These are phyloP conservation scores for Cinclus mexicanus DNA, from an alignment of 2,113 vertebrate species.

Conservation along the genomic window DNA sequence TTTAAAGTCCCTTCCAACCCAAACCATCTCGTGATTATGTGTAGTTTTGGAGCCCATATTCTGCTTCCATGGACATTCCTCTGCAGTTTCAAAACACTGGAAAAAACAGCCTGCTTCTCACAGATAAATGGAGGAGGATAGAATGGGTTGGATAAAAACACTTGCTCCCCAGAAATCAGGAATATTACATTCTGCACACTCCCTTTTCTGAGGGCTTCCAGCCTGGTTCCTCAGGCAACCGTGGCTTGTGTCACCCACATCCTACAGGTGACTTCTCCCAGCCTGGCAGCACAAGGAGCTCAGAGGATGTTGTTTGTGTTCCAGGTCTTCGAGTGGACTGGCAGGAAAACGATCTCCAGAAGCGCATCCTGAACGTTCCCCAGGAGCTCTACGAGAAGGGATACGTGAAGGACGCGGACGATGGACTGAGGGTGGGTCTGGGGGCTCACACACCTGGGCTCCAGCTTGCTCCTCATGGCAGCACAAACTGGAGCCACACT, in stretches of 20 bases:
- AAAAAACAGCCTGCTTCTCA: slow-evolving; percentile 33
- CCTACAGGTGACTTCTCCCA: accelerated
- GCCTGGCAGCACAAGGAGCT: neutral
- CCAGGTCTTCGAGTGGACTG: slow-evolving; percentile 91
- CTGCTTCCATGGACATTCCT: slow-evolving; percentile 24
- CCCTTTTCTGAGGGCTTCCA: neutral
- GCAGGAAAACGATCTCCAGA: slow-evolving; percentile 89
- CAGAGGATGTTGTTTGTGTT: neutral
- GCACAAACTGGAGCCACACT: neutral
- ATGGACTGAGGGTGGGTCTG: slow-evolving; percentile 84
- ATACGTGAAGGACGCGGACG: slow-evolving; percentile 90
- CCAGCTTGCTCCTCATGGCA: neutral
- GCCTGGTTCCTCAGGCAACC: neutral
- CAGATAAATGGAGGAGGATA: neutral
- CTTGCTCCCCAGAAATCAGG: neutral
- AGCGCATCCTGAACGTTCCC: slow-evolving; percentile 87
- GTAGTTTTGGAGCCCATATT: slow-evolving; percentile 2
- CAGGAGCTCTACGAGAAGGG: slow-evolving; percentile 90
- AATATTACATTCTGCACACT: neutral
- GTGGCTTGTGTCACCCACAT: neutral
- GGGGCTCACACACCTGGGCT: neutral
- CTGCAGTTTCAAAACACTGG: slow-evolving; percentile 16
- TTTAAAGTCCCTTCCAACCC: neutral
- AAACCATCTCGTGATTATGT: too few relatives aligned
- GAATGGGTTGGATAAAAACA: neutral